A percentile compares a stretch with the other conserved stretches of the same genome.
Conservation (phyloP, 23 tunicate species). For the Phallusia fumigata region DNA sequence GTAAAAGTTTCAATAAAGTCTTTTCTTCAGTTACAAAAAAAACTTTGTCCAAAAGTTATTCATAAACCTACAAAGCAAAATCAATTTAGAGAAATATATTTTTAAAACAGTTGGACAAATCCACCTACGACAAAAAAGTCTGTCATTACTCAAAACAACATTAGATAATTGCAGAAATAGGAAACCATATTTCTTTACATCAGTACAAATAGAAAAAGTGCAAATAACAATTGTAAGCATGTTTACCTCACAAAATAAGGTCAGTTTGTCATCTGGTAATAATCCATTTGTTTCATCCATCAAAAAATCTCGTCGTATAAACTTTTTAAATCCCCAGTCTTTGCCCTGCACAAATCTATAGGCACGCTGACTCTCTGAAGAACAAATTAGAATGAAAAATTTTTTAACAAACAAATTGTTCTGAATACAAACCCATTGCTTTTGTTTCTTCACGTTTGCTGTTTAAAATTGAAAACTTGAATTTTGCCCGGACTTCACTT, state of each 20-base stretch:
- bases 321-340: slow-evolving; percentile 99
- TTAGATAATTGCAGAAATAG: too few relatives aligned
- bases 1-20: too few relatives aligned
- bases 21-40: too few relatives aligned
- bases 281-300: slow-evolving; percentile 97
- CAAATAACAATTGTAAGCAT: neutral
- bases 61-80: too few relatives aligned
- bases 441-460: slow-evolving; percentile 98
- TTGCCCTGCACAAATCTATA: slow-evolving; percentile 98
- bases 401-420: neutral
- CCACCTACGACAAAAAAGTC: too few relatives aligned
- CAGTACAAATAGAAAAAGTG: neutral
- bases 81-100: too few relatives aligned
- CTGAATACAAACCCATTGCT: slow-evolving; percentile 84
- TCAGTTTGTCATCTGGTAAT: slow-evolving; percentile 94
- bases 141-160: too few relatives aligned
- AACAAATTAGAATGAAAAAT: neutral
- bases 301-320: slow-evolving; percentile 90
- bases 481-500: slow-evolving; percentile 98
- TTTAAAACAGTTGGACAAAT: too few relatives aligned
- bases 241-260: slow-evolving; percentile 93
- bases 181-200: too few relatives aligned
- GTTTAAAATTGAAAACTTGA: slow-evolving; percentile 95
- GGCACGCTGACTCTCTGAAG: slow-evolving; percentile 93
- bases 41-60: too few relatives aligned